Evolutionary conservation across 2,797 vertebrate species (phyloP).

Genomic region (Arnoldichthys spilopterus): DNA sequence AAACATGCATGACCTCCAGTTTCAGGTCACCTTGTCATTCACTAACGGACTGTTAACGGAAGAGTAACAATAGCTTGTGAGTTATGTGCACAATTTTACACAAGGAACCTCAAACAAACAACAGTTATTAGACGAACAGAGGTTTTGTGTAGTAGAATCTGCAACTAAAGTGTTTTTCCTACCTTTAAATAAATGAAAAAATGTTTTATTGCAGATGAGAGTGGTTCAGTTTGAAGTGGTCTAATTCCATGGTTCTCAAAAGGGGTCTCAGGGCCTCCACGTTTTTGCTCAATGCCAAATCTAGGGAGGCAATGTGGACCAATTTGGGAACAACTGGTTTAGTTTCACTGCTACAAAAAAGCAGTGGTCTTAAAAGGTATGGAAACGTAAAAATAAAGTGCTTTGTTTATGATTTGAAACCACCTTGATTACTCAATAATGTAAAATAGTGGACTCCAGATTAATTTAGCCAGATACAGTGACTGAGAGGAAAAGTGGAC

Average conservation of each 20-base stretch:
- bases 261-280: too few relatives aligned
- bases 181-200: not conserved
- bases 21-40: not conserved
- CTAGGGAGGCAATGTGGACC: too few relatives aligned
- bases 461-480: constrained; percentile 3
- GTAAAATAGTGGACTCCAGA: constrained; percentile 12
- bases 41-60: not conserved
- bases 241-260: too few relatives aligned
- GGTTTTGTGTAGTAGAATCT: not conserved
- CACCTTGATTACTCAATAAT: constrained; percentile 18
- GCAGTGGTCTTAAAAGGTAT: not conserved
- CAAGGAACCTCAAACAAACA: constrained; percentile 2
- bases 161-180: not conserved
- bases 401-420: constrained; percentile 29
- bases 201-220: not conserved
- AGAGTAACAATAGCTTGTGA: constrained; percentile 5
- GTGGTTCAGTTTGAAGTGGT: constrained; percentile 19
- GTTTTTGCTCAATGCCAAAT: too few relatives aligned
- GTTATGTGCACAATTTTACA: constrained; percentile 6
- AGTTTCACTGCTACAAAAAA: not conserved
- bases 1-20: constrained; percentile 20
- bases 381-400: constrained; percentile 51
- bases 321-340: not conserved
- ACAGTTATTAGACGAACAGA: constrained; percentile 2
- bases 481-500: not conserved